Percentiles rank a stretch among this genome's conserved stretches.
phyloP scores from a whole-genome alignment of 2,888 invertebrate species.

The Hipparchia sbordonii region DNA sequence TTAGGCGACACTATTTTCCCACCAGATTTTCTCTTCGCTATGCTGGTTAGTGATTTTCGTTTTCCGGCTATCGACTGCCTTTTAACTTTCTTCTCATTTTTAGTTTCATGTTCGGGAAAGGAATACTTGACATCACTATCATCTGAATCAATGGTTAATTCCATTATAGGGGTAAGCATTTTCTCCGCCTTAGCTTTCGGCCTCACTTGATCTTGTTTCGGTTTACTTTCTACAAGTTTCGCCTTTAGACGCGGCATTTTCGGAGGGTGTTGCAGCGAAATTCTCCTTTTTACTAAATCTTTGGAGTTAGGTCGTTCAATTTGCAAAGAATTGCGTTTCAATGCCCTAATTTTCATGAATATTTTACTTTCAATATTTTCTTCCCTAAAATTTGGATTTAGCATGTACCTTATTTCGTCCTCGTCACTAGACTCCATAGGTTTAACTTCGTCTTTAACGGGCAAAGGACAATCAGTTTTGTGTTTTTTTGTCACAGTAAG shows the following conservation, averaged over 20 bases:
- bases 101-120: conserved; percentile 56
- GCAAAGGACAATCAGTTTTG: conserved; percentile 46
- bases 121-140: conserved; percentile 77
- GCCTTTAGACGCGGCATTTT: conserved; percentile 68
- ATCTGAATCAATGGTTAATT: conserved; percentile 67
- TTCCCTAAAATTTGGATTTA: conserved; percentile 67
- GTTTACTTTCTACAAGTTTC: conserved; percentile 55
- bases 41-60: conserved; percentile 62
- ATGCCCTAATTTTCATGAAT: conserved; percentile 68
- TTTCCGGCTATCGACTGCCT: conserved; percentile 59
- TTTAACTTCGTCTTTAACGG: conserved; percentile 33
- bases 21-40: conserved; percentile 69
- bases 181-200: conserved; percentile 42
- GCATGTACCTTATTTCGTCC: conserved; percentile 73
- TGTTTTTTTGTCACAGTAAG: conserved; percentile 57
- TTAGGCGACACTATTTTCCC: conserved; percentile 53
- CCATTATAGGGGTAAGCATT: conserved; percentile 43
- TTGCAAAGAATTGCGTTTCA: conserved; percentile 70
- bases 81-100: conserved; percentile 44
- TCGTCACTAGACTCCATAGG: conserved; percentile 64
- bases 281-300: conserved; percentile 65
- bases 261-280: conserved; percentile 69
- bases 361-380: conserved; percentile 55
- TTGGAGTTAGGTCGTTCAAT: conserved; percentile 71
- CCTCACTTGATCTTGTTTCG: conserved; percentile 25